phyloP scores from a whole-genome alignment of 2,888 invertebrate species.

The Hipparchia sbordonii region DNA sequence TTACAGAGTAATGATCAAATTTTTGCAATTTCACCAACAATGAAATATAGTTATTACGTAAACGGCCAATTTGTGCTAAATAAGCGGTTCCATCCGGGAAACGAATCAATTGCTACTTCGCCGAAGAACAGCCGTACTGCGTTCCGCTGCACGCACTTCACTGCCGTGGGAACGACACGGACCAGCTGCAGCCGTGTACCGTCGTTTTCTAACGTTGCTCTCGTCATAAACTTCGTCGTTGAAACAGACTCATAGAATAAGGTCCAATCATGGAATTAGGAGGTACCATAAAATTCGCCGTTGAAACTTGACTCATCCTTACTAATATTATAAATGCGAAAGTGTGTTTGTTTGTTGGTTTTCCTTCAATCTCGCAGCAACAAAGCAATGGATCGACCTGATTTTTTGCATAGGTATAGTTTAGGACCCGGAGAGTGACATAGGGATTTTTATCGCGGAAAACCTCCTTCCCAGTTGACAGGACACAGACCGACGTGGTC shows the following conservation, averaged over 20 bases:
- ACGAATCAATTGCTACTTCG: conserved; percentile 25
- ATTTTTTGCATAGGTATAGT: too few relatives aligned
- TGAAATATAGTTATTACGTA: conserved; percentile 30
- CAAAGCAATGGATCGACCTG: too few relatives aligned
- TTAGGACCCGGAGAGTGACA: too few relatives aligned
- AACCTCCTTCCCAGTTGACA: too few relatives aligned
- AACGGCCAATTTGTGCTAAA: conserved; percentile 33
- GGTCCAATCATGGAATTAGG: too few relatives aligned
- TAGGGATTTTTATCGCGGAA: too few relatives aligned
- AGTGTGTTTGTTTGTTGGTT: too few relatives aligned
- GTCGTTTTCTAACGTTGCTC: neutral
- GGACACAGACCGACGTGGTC: too few relatives aligned
- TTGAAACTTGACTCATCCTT: too few relatives aligned
- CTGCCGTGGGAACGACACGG: conserved; percentile 56
- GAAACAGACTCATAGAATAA: neutral
- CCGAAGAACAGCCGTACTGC: conserved; percentile 42
- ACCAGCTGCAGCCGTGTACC: neutral
- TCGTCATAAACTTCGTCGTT: neutral
- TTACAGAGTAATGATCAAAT: conserved; percentile 1
- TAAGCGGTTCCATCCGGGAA: conserved; percentile 28
- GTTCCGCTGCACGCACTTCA: conserved; percentile 56
- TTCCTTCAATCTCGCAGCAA: too few relatives aligned
- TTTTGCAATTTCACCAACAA: conserved; percentile 18
- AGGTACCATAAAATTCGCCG: too few relatives aligned
- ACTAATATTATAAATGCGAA: too few relatives aligned